Evolutionary conservation across 2,797 vertebrate genomes (phyloP).

Genomic region (Eidolon dupreanum): DNA sequence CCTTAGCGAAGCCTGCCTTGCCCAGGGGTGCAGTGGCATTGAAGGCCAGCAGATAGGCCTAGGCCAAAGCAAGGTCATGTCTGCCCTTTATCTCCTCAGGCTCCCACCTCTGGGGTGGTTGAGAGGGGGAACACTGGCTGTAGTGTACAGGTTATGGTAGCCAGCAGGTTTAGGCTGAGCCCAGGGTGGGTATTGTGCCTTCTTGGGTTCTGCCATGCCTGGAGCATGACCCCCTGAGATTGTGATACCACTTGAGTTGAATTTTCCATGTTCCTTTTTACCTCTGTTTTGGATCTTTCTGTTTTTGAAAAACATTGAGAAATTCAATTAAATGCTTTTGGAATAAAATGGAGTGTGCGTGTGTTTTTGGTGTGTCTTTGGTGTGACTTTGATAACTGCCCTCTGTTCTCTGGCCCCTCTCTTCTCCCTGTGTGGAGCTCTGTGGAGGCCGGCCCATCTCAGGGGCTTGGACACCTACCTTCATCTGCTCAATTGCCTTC

Average conservation of each 20-base stretch:
- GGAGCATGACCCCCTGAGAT: constrained; percentile 76
- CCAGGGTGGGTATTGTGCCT: constrained; percentile 67
- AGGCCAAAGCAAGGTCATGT: neutral
- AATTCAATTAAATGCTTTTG: constrained; percentile 88
- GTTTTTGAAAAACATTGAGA: constrained; percentile 84
- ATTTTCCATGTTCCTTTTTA: constrained; percentile 86
- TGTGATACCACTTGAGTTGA: constrained; percentile 70
- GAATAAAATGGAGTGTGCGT: constrained; percentile 78
- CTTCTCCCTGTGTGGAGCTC: neutral
- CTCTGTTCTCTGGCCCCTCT: neutral
- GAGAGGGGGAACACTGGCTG: neutral
- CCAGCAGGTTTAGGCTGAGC: constrained; percentile 63
- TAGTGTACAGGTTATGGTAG: constrained; percentile 55
- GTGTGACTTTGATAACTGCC: neutral
- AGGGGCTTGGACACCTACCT: neutral
- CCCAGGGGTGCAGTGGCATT: neutral
- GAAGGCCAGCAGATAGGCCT: constrained; percentile 38
- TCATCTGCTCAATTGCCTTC: neutral
- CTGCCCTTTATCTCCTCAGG: constrained; percentile 51
- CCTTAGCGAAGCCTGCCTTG: constrained; percentile 77
- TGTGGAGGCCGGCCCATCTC: neutral
- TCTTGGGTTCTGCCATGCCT: constrained; percentile 73
- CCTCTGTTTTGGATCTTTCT: constrained; percentile 83
- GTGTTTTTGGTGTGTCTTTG: constrained; percentile 62
- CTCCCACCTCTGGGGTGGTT: constrained; percentile 11